Evolutionary conservation across 2,797 vertebrate genomes (phyloP).

Genomic region (Petrocephalus sullivani): DNA sequence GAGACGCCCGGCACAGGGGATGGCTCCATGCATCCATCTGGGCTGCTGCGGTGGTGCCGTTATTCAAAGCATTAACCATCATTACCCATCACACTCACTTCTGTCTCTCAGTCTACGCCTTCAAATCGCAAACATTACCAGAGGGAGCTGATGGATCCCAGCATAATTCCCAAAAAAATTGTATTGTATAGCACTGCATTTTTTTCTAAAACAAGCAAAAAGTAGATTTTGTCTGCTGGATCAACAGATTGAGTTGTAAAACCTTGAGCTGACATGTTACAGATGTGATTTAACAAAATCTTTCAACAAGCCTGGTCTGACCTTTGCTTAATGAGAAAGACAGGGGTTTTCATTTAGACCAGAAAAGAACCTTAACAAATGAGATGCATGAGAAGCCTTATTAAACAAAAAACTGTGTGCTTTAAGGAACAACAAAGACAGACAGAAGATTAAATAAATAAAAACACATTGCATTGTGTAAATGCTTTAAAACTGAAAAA

Average conservation of each 20-base stretch:
- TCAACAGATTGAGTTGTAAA: background rate
- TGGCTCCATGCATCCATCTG: background rate
- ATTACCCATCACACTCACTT: background rate
- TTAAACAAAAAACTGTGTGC: background rate
- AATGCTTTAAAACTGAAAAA: slow-evolving; percentile 2
- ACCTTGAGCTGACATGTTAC: background rate
- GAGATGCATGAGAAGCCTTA: background rate
- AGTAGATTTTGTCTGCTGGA: background rate
- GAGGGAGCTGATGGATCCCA: background rate
- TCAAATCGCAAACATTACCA: background rate
- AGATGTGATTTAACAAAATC: background rate
- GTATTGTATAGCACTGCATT: background rate
- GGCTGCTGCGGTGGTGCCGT: background rate
- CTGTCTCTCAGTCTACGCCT: background rate
- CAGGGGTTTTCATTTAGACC: background rate
- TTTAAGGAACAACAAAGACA: background rate
- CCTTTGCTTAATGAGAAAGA: background rate
- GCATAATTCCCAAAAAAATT: background rate
- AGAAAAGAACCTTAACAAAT: background rate
- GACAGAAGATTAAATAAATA: background rate
- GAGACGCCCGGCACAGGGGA: background rate
- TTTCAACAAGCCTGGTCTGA: background rate
- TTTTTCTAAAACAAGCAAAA: background rate
- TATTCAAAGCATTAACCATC: background rate
- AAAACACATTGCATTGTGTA: background rate